phyloP scores from a whole-genome alignment of 2,797 vertebrate genomes.

The Melanotaenia trifasciata region DNA sequence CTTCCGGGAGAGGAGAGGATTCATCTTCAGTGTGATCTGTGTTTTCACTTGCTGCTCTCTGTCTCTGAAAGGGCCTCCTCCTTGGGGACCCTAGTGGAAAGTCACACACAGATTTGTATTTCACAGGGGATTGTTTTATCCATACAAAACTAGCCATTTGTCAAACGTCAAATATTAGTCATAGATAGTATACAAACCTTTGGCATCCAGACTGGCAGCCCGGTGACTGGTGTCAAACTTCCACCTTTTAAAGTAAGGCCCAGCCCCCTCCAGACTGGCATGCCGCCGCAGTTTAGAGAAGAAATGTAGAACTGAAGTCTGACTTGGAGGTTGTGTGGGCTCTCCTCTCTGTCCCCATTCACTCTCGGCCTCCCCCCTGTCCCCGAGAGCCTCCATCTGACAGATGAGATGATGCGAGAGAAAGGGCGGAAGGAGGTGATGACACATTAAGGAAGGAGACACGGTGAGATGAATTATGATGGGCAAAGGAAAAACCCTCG shows the following conservation, averaged over 20 bases:
- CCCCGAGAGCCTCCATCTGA: slow-evolving; percentile 79
- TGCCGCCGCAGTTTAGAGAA: slow-evolving; percentile 92
- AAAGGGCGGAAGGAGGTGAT: slow-evolving; percentile 32
- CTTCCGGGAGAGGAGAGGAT: slow-evolving; percentile 77
- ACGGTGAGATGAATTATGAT: slow-evolving; percentile 48
- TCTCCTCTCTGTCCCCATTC: slow-evolving; percentile 63
- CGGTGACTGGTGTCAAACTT: slow-evolving; percentile 92
- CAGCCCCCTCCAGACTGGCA: slow-evolving; percentile 93
- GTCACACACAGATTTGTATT: slow-evolving; percentile 4
- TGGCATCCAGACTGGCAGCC: slow-evolving; percentile 93
- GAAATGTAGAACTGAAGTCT: slow-evolving; percentile 89
- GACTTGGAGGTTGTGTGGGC: slow-evolving; percentile 60
- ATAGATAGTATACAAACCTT: slow-evolving; percentile 83
- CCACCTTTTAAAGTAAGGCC: slow-evolving; percentile 95
- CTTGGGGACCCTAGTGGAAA: slow-evolving; percentile 88
- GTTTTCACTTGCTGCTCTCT: slow-evolving; percentile 95
- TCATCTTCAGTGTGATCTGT: slow-evolving; percentile 88
- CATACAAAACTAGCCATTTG: background rate
- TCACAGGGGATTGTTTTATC: background rate
- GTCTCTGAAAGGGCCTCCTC: slow-evolving; percentile 92
- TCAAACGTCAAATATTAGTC: background rate
- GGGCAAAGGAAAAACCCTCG: slow-evolving; percentile 42
- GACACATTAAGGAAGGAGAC: slow-evolving; percentile 50
- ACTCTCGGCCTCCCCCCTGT: slow-evolving; percentile 54
- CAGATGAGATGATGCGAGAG: slow-evolving; percentile 37